Evolutionary conservation across 2,113 vertebrate species (phyloP), one percentile per base, ranked within the genome.

Genomic region (Aphelocoma coerulescens): DNA sequence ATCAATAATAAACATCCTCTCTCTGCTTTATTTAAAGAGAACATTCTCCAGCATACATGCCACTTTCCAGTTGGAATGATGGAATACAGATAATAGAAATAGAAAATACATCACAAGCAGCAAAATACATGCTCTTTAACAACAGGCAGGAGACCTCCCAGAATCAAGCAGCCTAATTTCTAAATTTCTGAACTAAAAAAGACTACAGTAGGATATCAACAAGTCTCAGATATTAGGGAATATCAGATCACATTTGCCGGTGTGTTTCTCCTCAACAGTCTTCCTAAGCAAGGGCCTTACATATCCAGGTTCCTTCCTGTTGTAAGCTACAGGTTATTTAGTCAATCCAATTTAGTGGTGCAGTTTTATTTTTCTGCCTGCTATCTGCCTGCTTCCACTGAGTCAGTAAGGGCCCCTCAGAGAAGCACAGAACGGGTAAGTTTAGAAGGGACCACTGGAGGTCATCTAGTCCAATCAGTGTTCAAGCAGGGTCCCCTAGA

Each of bases 1-100:
- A 95, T 96, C 92, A 96, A 96, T 95, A 96, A 81, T 66, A 89
- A 96, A 87, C 62, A 89, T 75, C 41, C 86, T 75, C 66, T 73
- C 72, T 88, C 79, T 51, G 58, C 52, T 91, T 88, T 86, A 82
- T 87, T 92, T 87, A 92, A 96, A 87, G 65, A 91, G 69, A 94
- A 76, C 68, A 65, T 78, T 77, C 37, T 51, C 37, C 69, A 82
- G 35, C 43, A 88, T 11, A 83, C 11, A 44, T 6, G 5, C 30
- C 3, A 8, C 48, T 85, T 68, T n/a, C 55, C 41, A 77, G 35
- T 49, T 49, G 52, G 46, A 85, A 59, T 52, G 51, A 83, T 43
- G 33, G 57, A 68, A 87, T 58, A 17, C 0, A 7, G 49, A 20
- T 16, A 80, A 76, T 0, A 73, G 46, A 78, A 88, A 57, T 7